Conservation (phyloP, 2,113 vertebrate genomes). For the Pipra filicauda region DNA sequence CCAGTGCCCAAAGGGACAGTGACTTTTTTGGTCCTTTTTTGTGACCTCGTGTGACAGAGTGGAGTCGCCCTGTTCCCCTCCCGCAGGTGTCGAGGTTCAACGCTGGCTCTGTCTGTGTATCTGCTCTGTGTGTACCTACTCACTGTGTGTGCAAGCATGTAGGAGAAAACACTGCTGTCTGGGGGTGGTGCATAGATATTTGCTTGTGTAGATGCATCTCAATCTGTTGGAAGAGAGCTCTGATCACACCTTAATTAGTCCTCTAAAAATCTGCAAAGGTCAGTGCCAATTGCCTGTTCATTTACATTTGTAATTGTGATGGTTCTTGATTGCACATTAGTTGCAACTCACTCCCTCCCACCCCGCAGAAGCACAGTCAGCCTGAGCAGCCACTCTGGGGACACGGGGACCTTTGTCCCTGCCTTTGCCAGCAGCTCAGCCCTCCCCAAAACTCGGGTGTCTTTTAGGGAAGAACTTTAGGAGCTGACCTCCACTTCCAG, state of each 20-base stretch:
- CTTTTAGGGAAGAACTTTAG: constrained; percentile 11
- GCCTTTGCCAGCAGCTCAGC: background rate
- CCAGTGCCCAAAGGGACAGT: background rate
- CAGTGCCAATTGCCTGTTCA: constrained; percentile 78
- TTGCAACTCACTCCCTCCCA: constrained; percentile 65
- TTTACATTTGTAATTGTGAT: constrained; percentile 80
- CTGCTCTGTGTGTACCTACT: background rate
- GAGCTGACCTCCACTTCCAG: constrained; percentile 20
- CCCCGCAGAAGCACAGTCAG: background rate
- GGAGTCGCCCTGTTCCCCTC: rapidly evolving
- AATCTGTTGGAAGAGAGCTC: constrained; percentile 67
- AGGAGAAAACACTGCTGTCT: background rate
- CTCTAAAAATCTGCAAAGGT: constrained; percentile 81
- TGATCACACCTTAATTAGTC: constrained; percentile 80
- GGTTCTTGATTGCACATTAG: constrained; percentile 78
- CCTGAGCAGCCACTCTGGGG: background rate
- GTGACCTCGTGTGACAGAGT: rapidly evolving
- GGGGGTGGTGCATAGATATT: background rate
- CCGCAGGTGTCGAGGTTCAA: background rate
- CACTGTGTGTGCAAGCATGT: background rate
- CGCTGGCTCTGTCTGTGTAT: rapidly evolving
- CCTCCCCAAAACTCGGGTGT: background rate
- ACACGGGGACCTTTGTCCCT: constrained; percentile 23
- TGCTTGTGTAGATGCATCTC: constrained; percentile 56
- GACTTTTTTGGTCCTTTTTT: background rate